Percentiles rank a stretch among this genome's conserved stretches.
Evolutionary conservation across 2,113 vertebrate species (phyloP).

Genomic region (Steatornis caripensis): DNA sequence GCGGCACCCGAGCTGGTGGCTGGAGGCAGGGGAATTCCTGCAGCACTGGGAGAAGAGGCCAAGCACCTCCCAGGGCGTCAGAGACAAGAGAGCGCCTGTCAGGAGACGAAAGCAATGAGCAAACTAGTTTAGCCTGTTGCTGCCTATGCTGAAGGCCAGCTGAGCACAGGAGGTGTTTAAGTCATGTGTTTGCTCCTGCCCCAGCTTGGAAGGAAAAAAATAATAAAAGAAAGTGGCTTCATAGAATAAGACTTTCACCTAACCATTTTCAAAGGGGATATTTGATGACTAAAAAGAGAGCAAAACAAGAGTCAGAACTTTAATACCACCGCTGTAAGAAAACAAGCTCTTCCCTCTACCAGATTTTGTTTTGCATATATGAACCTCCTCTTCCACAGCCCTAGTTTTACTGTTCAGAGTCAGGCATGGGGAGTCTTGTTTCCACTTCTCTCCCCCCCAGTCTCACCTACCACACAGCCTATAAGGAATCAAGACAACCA

Average conservation of each 20-base stretch:
- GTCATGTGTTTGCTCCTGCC: constrained; percentile 24
- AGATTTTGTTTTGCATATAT: neutral
- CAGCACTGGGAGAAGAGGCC: neutral
- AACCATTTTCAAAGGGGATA: neutral
- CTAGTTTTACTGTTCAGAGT: neutral
- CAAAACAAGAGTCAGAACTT: neutral
- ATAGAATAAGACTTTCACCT: neutral
- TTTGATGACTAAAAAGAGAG: neutral
- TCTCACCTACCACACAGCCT: neutral
- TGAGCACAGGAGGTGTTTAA: neutral
- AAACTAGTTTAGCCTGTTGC: constrained; percentile 58
- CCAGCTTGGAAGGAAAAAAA: neutral
- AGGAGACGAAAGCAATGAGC: neutral
- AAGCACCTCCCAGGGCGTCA: neutral
- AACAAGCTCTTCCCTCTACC: neutral
- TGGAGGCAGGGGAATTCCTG: constrained; percentile 51
- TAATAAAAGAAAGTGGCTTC: neutral
- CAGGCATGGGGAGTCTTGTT: neutral
- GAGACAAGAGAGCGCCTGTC: constrained; percentile 14
- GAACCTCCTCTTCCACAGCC: neutral
- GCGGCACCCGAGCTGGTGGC: neutral
- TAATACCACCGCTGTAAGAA: neutral
- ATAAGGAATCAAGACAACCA: neutral
- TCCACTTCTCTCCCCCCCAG: neutral
- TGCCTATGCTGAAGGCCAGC: neutral